phyloP scores from a whole-genome alignment of 2,888 invertebrate genomes.

The Lochmaea capreae region DNA sequence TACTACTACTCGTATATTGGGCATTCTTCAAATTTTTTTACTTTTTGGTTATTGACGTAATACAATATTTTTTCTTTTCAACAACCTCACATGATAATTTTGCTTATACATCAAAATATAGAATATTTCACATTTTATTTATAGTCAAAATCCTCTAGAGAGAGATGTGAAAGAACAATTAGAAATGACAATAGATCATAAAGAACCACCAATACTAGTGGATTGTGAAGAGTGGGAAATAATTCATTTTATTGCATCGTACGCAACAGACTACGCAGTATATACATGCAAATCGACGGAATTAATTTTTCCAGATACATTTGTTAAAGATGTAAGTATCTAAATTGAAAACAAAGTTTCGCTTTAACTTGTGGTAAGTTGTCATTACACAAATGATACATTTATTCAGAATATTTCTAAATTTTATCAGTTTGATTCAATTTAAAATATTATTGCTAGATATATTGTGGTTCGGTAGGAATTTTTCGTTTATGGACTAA shows the following conservation, averaged over 20 bases:
- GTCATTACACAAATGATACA: too few relatives aligned
- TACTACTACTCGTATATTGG: too few relatives aligned
- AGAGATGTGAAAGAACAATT: not conserved
- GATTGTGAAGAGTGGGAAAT: constrained; percentile 18
- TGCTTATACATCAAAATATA: not conserved
- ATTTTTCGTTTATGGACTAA: too few relatives aligned
- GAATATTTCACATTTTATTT: not conserved
- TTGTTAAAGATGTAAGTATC: constrained; percentile 67
- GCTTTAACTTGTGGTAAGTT: not conserved
- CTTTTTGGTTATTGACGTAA: too few relatives aligned
- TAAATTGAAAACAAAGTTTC: not conserved
- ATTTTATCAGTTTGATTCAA: too few relatives aligned
- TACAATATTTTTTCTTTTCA: too few relatives aligned
- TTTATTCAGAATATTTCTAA: too few relatives aligned
- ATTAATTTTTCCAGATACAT: constrained; percentile 68
- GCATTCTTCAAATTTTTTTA: too few relatives aligned
- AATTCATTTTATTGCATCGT: constrained; percentile 22
- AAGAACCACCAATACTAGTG: constrained; percentile 25
- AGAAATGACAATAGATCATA: constrained; percentile 20
- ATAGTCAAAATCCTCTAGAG: constrained; percentile 8
- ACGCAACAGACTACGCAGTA: constrained; percentile 67
- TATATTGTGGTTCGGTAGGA: too few relatives aligned
- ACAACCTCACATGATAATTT: too few relatives aligned
- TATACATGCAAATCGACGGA: constrained; percentile 66
- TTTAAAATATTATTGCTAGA: too few relatives aligned